Base-by-base conservation (phyloP, 2,113 vertebrate genomes). In the Theristicus caerulescens region DNA sequence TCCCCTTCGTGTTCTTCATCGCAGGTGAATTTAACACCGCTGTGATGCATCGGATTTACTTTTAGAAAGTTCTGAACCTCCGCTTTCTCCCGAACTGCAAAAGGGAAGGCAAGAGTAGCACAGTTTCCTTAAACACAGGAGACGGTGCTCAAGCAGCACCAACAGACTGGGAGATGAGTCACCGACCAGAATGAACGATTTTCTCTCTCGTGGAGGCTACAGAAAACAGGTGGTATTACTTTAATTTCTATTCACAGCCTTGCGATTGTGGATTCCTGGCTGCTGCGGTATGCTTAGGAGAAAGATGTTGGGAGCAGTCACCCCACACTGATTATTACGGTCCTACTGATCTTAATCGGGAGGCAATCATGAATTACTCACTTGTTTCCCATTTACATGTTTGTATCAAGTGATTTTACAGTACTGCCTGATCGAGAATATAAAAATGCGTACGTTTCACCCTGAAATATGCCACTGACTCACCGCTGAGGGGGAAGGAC, bases 21-120 rank as follows among this genome's bases (percentile, higher is more conserved):
- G 6, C 9, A 6, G 64, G 71, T 13, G 58, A 71, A 25, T 47
- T 59, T 10, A 59, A 51, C 2, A 0, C 19, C 0, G 27, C 3
- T 8, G 9, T 10, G 61, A 82, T 15, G 70, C n/a, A 38, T 34
- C 12, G 1, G n/a, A 2, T 85, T 93, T 25, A 44, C 83, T 64
- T 58, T 73, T 64, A 34, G 51, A 20, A 57, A 82, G 70, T 76
- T 57, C 80, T 11, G 9, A 91, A 16, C 14, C 55, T 59, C 17
- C 2, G 13, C 13, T 51, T 59, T 31, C 55, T 65, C 29, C 64
- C n/a, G 0, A 3, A 17, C 61, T 34, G 83, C 52, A 44, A 67
- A 83, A 86, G 80, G 62, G 3, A 38, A 61, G 72, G 73, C 74
- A n/a, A 27, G 59, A 47, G 58, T 3, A 88, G 73, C 49, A 46